Base-by-base conservation (phyloP, 2,888 invertebrate species). In the Pollenia labialis region DNA sequence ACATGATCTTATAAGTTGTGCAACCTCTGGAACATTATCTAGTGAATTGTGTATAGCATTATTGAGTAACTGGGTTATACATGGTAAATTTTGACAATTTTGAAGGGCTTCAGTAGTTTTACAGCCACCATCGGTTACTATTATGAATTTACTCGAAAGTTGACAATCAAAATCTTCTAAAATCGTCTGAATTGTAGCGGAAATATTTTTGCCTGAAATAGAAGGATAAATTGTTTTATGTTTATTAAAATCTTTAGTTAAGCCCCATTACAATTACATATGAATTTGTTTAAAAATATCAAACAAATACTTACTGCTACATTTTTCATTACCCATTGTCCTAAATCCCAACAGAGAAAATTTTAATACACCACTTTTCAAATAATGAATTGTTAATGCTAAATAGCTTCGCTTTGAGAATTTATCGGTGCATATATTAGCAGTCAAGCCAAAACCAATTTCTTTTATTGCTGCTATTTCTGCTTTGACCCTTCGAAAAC, bases 391-490 rank as follows among this genome's bases (percentile, higher is more conserved):
- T 11, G 50, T 75, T 12, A 62, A 7, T 8, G 50, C 18, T 16
- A 75, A 16, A 12, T 75, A 62, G 12, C 16, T 50, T 50, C 52
- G 48, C 9, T 50, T 75, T n/a, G 16, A 1, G 3, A 16, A 32
- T 52, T 42, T 75, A 42, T 75, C 52, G 3, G 7, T 50, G 16
- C 75, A 62, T 3, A 52, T 18, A 40, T 42, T n/a, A 12, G 9
- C 14, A 4, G 75, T 50, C 16, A 75, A 50, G 2, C 50, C 62
- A 18, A 75, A 75, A 8, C 75, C 75, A 18, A 50, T 48, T 0
- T 75, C 40, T 75, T 75, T 62, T 12, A 62, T 62, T 14, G 9
- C 7, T 42, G 16, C 32, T 42, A 75, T 62, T 52, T 75, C 75
- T 32, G 12, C 1, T 40, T 62, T 62, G 0, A 75, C 50, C 50